Base-by-base conservation (phyloP, 2,888 invertebrate species). In the Nomada fucata region DNA sequence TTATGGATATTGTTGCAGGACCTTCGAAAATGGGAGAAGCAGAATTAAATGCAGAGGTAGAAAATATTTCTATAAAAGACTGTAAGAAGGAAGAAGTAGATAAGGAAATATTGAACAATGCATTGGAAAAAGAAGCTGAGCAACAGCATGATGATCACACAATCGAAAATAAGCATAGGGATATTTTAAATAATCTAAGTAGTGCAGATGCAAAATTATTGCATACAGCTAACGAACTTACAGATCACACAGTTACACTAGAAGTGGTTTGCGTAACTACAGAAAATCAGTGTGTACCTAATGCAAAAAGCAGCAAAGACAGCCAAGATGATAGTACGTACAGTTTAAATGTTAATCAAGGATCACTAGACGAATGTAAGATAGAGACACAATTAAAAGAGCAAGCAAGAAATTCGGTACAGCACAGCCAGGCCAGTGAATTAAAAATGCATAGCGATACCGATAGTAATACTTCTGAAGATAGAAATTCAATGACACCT, bases 11-110 rank as follows among this genome's bases (percentile, higher is more conserved):
- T 23, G 91, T 92, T 61, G 91, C 91, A 20, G 91, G 92, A 82
- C 65, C 92, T 59, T 91, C 92, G 0, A 83, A 86, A 63, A 89
- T 91, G 44, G 91, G 91, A 15, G 89, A 90, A 26, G 88, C 90
- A 59, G 89, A 91, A 75, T 80, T 91, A 0, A 90, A 91, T 64
- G 90, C 91, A 50, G 91, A 92, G 61, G 89, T 90, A 0, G 92
- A 91, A 65, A 91, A 91, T 60, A 91, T 92, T 85, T 91, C 91
- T 2, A 83, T 91, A 7, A 91, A 91, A 60, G 90, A 92, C 83
- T 92, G 91, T 74, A 89, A 89, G n/a, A 88, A 87, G 1, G 82
- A 74, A 18, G 76, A 80, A 44, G 61, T 50, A 7, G 80, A 83
- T 52, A 81, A 87, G n/a, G 89, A 91, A 75, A 70, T 74, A 59